Evolutionary conservation across 1,140 invertebrate genomes (phyloP), one percentile per base, ranked within the genome.

Genomic region (Microplitis demolitor): DNA sequence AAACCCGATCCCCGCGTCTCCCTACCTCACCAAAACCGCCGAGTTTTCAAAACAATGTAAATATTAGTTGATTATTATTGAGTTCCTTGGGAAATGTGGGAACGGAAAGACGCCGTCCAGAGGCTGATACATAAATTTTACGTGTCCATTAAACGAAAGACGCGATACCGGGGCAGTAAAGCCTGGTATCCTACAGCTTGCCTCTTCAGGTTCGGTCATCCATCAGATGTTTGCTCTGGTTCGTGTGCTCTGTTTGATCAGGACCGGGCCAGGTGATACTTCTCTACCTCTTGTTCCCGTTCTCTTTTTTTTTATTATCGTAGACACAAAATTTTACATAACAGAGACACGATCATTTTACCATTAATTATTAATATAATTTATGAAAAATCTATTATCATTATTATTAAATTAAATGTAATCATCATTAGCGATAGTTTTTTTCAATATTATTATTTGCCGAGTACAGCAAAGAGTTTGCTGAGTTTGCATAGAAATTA

Each of bases 181-280:
- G 45, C 62, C 73, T 76, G 78, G 76, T 73, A 75, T 77, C 72
- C 76, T 75, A 73, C 71, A 72, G 72, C 58, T 76, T 82, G 79
- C 74, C 76, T 78, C 75, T 66, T 71, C 72, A 72, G 61, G 70
- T 67, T 74, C 71, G 69, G 78, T 71, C 70, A 76, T 50, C 61
- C 24, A 71, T 79, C n/a, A 50, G 79, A 69, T 79, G 79, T 81
- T 83, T 82, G 76, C 76, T 76, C 79, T 79, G 76, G 78, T 82
- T 82, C 78, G 74, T 80, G 76, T 77, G 71, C 77, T 78, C 64
- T 85, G 79, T 86, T 86, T 86, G 84, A 86, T 86, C 83, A 84
- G 84, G 84, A 85, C 76, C 33, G 33, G 33, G 80, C 80, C 83
- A 85, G 84, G 82, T 86, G 84, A 83, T 76, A n/a, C 34, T 69